phyloP scores from a whole-genome alignment of 2,888 invertebrate genomes.

The Meloe dianella region DNA sequence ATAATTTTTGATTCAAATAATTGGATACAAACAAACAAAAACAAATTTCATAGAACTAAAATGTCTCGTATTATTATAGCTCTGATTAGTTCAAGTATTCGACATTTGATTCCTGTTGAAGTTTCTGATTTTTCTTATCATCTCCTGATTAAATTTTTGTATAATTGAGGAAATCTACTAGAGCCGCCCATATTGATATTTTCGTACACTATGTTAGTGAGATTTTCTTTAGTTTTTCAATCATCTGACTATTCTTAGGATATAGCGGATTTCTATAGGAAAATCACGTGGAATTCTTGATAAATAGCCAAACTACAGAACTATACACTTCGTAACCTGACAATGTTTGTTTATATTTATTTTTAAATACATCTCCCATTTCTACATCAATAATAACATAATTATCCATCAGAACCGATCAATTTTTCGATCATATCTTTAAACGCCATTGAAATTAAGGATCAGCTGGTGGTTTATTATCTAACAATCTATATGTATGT shows the following conservation, averaged over 20 bases:
- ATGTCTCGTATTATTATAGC: no score
- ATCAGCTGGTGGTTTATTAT: background rate
- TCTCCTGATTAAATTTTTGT: background rate
- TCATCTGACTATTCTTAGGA: slow-evolving; percentile 36
- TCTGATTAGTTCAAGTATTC: slow-evolving; percentile 2
- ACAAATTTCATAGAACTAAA: background rate
- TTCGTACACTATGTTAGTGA: slow-evolving; percentile 22
- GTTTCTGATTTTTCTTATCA: background rate
- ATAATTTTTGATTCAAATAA: background rate
- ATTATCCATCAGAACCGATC: no score
- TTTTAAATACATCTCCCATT: background rate
- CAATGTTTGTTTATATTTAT: background rate
- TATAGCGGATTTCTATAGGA: slow-evolving; percentile 18
- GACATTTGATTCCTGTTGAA: background rate
- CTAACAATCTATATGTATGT: background rate
- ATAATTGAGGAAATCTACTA: background rate
- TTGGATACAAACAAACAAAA: no score
- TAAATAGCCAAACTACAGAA: slow-evolving; percentile 23
- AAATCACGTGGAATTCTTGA: slow-evolving; percentile 38
- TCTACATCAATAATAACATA: background rate
- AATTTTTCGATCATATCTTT: background rate
- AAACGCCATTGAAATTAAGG: background rate
- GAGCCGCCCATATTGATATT: slow-evolving; percentile 27
- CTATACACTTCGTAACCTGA: background rate
- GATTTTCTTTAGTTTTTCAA: slow-evolving; percentile 30